Evolutionary conservation across 2,888 invertebrate genomes (phyloP), one percentile per base, ranked within the genome.

Genomic region (Cryptus viduatorius): DNA sequence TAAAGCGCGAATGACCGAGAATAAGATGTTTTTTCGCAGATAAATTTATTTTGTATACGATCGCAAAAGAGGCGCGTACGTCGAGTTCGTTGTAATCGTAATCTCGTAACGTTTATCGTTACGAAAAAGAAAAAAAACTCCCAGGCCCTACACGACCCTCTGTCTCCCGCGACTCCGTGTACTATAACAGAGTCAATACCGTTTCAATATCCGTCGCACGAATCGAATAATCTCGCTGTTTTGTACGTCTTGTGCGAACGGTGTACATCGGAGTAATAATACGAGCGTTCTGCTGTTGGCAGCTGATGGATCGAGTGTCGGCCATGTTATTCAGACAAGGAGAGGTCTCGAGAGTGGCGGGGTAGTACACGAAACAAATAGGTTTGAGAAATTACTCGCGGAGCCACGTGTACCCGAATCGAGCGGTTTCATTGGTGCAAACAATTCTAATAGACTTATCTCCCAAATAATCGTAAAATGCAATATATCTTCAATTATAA

Each of bases 191-290:
- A 61, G 12, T 44, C 29, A 46, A 75, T 64, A n/a, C 76, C 53
- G 76, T 86, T 85, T 19, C 42, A 68, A 86, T 77, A 59, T 67
- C 83, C 71, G 24, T 29, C 82, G 73, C 89, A 89, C 89, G 67
- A 78, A 68, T 84, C 50, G 75, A 79, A 86, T 71, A 72, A 61
- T 83, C 83, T 85, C 82, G 72, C 79, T 87, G 84, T 78, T 64
- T 76, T 71, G 82, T 78, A 59, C 83, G 87, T 86, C 84, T 88
- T 85, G 83, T 80, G 78, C 86, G 79, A 83, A 85, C 85, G 85
- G 87, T 86, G 86, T 87, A 88, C 90, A 91, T 90, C 84, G 71
- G 86, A 88, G 78, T 83, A 86, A 86, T 89, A 86, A 88, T 88
- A 86, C 88, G 85, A 84, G 87, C 87, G 83, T 86, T 85, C 84